These are phyloP conservation scores for Pantherophis guttatus DNA, from an alignment of 2,113 vertebrate genomes.

Conservation along the genomic window DNA sequence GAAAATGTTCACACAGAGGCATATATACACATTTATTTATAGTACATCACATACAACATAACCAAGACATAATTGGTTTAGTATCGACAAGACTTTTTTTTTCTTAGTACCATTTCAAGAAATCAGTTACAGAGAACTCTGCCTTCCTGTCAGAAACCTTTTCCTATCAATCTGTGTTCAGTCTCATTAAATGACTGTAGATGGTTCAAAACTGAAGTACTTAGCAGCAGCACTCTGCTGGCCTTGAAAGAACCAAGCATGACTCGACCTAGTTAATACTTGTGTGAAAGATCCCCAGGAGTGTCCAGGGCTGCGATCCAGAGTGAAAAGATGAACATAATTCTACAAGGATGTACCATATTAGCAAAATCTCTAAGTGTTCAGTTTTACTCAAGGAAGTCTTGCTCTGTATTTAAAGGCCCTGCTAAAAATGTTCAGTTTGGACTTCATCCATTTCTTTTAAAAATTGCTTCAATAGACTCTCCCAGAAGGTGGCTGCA, in stretches of 20 bases:
- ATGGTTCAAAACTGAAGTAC: not conserved
- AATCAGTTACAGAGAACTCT: not conserved
- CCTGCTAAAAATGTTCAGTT: not conserved
- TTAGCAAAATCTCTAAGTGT: not conserved
- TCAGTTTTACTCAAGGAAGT: not conserved
- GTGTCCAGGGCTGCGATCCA: not conserved
- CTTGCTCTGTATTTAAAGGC: not conserved
- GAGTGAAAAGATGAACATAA: not conserved
- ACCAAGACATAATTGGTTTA: not conserved
- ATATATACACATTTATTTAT: not conserved
- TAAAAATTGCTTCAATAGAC: slow-evolving; percentile 1
- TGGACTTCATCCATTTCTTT: not conserved
- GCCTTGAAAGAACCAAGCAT: not conserved
- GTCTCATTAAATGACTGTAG: not conserved
- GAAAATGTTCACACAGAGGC: not conserved
- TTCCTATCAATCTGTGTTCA: not conserved
- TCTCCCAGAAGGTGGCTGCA: slow-evolving; percentile 17
- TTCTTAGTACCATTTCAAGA: not conserved
- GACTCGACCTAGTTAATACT: not conserved
- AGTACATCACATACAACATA: not conserved
- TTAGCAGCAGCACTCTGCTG: not conserved
- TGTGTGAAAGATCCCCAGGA: not conserved
- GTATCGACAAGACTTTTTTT: not conserved
- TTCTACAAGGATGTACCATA: not conserved
- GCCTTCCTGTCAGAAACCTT: not conserved